These are phyloP conservation scores for Indicator indicator DNA, from an alignment of 2,113 vertebrate species.

Conservation along the genomic window DNA sequence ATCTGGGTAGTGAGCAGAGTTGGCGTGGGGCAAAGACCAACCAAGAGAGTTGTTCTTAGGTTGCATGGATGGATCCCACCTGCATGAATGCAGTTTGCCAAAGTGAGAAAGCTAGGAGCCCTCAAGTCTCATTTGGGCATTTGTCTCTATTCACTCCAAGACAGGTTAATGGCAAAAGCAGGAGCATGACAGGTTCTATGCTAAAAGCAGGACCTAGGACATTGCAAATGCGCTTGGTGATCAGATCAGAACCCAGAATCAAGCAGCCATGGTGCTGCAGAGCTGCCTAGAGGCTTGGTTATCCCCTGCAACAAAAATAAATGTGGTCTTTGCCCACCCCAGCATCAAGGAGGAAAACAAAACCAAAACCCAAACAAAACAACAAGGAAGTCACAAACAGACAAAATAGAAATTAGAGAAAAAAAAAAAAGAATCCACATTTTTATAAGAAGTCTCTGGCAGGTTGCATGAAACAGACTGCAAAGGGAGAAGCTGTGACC, in stretches of 20 bases:
- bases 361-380: no score
- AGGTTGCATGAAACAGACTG: background rate
- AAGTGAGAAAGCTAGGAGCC: background rate
- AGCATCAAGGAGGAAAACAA: background rate
- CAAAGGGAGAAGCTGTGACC: background rate
- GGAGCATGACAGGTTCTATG: background rate
- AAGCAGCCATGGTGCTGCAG: background rate
- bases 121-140: background rate
- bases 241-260: background rate
- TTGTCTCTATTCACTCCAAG: background rate
- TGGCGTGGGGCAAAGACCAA: background rate
- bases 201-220: background rate
- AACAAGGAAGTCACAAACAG: no score
- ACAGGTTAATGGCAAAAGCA: background rate
- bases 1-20: no score
- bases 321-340: background rate
- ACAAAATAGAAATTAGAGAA: background rate
- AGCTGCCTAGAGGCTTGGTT: background rate
- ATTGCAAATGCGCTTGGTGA: background rate
- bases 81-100: background rate
- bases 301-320: background rate
- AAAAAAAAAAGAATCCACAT: background rate
- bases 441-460: background rate
- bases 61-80: background rate
- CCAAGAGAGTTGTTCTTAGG: rapidly evolving